Conservation (phyloP, 2,113 vertebrate species). For the Embiotoca jacksoni region DNA sequence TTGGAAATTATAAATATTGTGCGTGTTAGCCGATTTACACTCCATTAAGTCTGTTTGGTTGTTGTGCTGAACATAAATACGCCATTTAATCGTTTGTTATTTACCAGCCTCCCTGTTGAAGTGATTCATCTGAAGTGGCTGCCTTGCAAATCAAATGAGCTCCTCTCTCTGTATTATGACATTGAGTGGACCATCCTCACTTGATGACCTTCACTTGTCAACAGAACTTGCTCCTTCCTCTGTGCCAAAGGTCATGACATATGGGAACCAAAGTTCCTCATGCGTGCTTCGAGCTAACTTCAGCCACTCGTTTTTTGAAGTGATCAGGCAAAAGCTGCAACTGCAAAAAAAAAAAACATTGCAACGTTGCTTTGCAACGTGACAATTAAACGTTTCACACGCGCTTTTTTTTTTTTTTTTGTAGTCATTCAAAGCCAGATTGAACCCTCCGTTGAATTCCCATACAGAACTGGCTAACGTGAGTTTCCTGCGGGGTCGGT, state of each 20-base stretch:
- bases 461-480: conserved; percentile 13
- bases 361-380: too few species aligned
- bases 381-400: not conserved
- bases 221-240: conserved; percentile 36
- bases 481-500: not conserved
- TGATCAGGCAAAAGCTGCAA: not conserved
- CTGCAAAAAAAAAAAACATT: too few species aligned
- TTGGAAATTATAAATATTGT: too few species aligned
- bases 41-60: too few species aligned
- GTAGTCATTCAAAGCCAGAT: conserved; percentile 18
- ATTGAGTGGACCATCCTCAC: not conserved
- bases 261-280: conserved; percentile 7
- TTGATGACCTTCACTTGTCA: conserved; percentile 50
- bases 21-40: too few species aligned
- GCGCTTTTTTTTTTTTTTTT: too few species aligned
- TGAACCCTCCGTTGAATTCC: conserved; percentile 1
- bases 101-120: not conserved
- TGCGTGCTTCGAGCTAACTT: conserved; percentile 37
- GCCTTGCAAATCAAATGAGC: not conserved
- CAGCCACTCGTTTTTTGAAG: not conserved
- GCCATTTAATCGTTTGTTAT: too few species aligned
- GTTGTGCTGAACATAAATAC: too few species aligned
- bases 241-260: conserved; percentile 49
- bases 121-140: not conserved
- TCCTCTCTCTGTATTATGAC: not conserved